These are phyloP conservation scores for Penaeus chinensis DNA, from an alignment of 1,140 invertebrate species.

Conservation along the genomic window DNA sequence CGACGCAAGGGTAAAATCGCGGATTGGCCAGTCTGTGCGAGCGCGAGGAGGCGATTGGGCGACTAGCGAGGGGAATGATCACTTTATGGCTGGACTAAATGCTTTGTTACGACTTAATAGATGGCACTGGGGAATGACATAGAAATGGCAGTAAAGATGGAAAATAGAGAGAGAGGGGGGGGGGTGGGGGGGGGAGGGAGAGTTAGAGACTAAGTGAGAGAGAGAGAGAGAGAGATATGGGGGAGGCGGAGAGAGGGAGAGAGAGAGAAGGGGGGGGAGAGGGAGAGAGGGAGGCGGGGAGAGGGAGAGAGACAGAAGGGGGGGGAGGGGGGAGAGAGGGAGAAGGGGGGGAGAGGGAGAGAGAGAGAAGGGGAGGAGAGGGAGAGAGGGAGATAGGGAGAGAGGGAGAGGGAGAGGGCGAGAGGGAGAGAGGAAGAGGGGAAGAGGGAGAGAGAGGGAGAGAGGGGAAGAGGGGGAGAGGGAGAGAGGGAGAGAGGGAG, in stretches of 20 bases:
- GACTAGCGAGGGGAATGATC: no score
- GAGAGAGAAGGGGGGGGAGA: not conserved
- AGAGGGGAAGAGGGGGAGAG: not conserved
- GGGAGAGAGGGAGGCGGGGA: not conserved
- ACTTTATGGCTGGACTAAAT: no score
- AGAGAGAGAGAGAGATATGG: no score
- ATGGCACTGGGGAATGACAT: no score
- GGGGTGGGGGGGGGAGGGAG: not conserved
- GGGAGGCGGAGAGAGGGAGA: not conserved
- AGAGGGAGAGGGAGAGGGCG: no score
- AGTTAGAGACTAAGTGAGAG: no score
- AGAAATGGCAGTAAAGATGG: not conserved
- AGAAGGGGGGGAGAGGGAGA: not conserved
- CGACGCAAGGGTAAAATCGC: no score
- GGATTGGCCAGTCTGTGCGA: no score
- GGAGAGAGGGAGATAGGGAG: not conserved
- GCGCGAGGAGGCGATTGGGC: no score
- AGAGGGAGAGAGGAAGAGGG: no score
- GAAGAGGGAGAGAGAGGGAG: no score
- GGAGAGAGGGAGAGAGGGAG: not conserved
- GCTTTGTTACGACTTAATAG: no score
- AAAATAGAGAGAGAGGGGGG: not conserved
- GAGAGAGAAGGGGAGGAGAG: not conserved
- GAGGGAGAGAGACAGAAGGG: not conserved
- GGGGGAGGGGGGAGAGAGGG: not conserved